Base-by-base conservation (phyloP, 2,113 vertebrate genomes). In the Corythoichthys haematopterus region DNA sequence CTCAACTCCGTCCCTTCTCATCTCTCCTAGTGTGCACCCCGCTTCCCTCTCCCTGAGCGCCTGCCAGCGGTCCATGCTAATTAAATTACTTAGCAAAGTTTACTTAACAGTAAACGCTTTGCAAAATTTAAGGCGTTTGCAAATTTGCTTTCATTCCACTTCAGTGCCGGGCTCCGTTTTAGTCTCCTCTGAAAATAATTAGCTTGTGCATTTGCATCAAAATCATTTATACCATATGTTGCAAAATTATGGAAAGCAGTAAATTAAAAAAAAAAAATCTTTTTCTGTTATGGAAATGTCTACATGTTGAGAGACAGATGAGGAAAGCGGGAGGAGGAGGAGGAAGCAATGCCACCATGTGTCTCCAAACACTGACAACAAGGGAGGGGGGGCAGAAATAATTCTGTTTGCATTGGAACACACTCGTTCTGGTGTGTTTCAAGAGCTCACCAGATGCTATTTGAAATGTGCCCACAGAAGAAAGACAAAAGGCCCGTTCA, bases 181-280 rank as follows among this genome's bases (percentile, higher is more conserved):
- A 94, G 91, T 92, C 92, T 92, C 87, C 90, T 93, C 92, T 93
- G 91, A 92, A 93, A 92, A 84, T 95, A 95, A 95, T 95, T 94
- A 94, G 93, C 87, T 86, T 78, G 91, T 89, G 88, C 89, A 96
- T 95, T 95, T 95, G 94, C 94, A 95, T 95, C 91, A 94, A 91
- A 94, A 94, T 94, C 91, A 73, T 91, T 92, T 85, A 88, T 85
- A 91, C 94, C 94, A 95, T 95, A 95, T 96, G 94, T 87, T 94
- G 79, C 88, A 84, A 91, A 90, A 90, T 93, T 89, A 90, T 89
- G 90, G 88, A 91, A 91, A 91, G 88, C 75, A 91, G 92, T 88
- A 90, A 92, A 83, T 71, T 87, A 76, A 89, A 88, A 92, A 88
- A 88, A 85, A 33, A 55, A 43, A 40, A 40, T 89, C 77, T 76